phyloP scores from a whole-genome alignment of 2,113 vertebrate species.

The Pan troglodytes region NHGRI_mPanTro3-v2.1_pri NC_072407.2:76408001-76408500 shows the following conservation, averaged over 20 bases:
- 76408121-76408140: neutral
- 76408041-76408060: conserved; percentile 11
- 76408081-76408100: neutral
- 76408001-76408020: conserved; percentile 1
- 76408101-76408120: neutral
- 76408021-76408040: neutral
- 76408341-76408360: neutral
- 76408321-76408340: neutral
- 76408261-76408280: neutral
- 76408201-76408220: neutral
- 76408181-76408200: neutral
- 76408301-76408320: neutral
- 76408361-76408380: conserved; percentile 8
- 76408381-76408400: neutral
- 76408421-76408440: conserved; percentile 6
- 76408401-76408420: neutral
- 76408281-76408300: neutral
- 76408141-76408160: neutral
- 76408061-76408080: neutral
- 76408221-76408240: neutral
- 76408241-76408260: conserved; percentile 41
- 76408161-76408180: neutral
- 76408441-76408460: conserved; percentile 24
- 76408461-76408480: neutral
- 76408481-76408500: neutral